A percentile compares a stretch with the other conserved stretches of the same genome.
Evolutionary conservation across 1,140 invertebrate species (phyloP).

Genomic region (Drosophila kanapiae): DNA sequence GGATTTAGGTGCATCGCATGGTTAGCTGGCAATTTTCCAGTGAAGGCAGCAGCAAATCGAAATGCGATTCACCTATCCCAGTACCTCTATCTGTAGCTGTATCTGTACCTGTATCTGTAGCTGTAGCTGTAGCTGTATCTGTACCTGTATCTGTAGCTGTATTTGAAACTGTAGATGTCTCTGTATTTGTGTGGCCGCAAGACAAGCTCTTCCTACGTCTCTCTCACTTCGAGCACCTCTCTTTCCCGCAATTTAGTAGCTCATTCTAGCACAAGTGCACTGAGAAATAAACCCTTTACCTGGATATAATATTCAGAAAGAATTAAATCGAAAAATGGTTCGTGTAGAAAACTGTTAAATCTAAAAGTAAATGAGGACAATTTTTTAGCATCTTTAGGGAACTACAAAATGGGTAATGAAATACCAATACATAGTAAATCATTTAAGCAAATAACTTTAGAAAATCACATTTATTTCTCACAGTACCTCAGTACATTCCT

Average conservation of each 20-base stretch:
- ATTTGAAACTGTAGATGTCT: background rate
- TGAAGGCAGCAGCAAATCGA: slow-evolving; percentile 45
- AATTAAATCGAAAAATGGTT: too few species aligned
- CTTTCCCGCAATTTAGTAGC: slow-evolving; percentile 1
- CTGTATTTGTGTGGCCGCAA: background rate
- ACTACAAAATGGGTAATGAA: too few species aligned
- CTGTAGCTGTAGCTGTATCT: background rate
- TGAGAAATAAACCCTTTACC: background rate
- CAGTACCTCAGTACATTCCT: background rate
- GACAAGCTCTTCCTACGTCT: slow-evolving; percentile 15
- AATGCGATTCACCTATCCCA: slow-evolving; percentile 29
- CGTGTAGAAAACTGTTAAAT: too few species aligned
- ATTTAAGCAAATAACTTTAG: too few species aligned
- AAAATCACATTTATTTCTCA: background rate
- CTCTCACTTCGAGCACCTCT: background rate
- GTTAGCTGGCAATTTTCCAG: slow-evolving; percentile 70
- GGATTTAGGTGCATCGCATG: slow-evolving; percentile 66
- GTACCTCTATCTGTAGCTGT: background rate
- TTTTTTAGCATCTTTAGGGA: too few species aligned
- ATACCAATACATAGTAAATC: too few species aligned
- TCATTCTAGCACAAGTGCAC: slow-evolving; percentile 4
- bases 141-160: background rate
- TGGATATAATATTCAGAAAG: too few species aligned
- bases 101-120: slow-evolving; percentile 8
- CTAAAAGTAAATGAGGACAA: too few species aligned